Evolutionary conservation across 2,888 invertebrate species (phyloP).

Genomic region (Archips xylosteana): DNA sequence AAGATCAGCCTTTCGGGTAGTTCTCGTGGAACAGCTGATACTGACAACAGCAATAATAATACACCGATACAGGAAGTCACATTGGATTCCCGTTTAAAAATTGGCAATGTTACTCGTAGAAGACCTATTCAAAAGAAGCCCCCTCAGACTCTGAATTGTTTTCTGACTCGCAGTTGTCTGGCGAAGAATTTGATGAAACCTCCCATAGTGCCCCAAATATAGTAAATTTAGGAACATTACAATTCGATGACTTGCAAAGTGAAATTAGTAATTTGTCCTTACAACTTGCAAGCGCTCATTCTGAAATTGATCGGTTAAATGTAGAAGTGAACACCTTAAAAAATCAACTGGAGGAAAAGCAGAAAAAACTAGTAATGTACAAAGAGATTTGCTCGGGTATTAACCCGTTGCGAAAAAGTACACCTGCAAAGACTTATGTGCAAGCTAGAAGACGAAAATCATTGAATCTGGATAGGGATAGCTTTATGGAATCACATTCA

Average conservation of each 20-base stretch:
- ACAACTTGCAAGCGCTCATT: background rate
- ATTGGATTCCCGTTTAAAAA: background rate
- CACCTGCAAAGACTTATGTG: background rate
- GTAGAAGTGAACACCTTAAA: background rate
- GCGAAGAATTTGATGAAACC: background rate
- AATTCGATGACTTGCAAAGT: background rate
- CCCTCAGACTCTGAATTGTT: background rate
- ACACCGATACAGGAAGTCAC: background rate
- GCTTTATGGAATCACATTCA: too few species aligned
- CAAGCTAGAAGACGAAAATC: background rate
- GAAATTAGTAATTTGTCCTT: background rate
- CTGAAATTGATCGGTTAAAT: background rate
- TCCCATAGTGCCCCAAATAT: background rate
- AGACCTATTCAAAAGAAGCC: background rate
- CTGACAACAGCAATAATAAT: background rate
- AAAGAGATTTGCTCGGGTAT: background rate
- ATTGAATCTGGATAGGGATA: background rate
- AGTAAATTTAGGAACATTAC: background rate
- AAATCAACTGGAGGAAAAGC: background rate
- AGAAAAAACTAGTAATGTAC: background rate
- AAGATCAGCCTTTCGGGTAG: too few species aligned
- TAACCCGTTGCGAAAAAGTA: background rate
- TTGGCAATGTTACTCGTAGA: background rate
- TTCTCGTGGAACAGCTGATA: too few species aligned
- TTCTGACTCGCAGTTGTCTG: background rate